phyloP scores from a whole-genome alignment of 1,140 invertebrate genomes.

The Leptopilina boulardi region DNA sequence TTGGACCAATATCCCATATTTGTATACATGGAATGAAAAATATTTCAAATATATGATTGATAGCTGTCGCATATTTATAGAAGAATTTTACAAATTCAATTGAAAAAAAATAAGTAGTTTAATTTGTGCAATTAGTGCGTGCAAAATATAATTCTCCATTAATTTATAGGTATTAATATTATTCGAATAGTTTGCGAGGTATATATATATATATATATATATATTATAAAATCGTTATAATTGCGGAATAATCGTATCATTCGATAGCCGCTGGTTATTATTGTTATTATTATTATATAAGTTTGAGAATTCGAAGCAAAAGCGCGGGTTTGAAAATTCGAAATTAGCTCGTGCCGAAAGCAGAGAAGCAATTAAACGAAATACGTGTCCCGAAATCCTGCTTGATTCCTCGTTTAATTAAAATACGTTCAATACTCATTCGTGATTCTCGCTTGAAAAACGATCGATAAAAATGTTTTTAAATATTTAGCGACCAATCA shows the following conservation, averaged over 20 bases:
- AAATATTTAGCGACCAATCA: conserved; percentile 1
- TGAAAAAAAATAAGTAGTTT: background rate
- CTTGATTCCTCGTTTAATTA: conserved; percentile 50
- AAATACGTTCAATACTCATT: conserved; percentile 44
- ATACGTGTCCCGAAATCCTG: conserved; percentile 49
- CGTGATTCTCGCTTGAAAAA: background rate
- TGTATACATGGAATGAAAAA: too few relatives aligned
- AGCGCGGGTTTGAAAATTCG: conserved; percentile 47
- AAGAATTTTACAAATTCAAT: background rate
- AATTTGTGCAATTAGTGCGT: conserved; percentile 1
- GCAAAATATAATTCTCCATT: background rate
- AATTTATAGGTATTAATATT: background rate
- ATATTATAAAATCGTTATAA: background rate
- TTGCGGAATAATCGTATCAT: conserved; percentile 24
- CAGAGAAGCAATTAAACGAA: conserved; percentile 49
- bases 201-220: too few relatives aligned
- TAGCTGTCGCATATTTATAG: too few relatives aligned
- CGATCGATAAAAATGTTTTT: conserved; percentile 8
- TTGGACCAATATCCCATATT: too few relatives aligned
- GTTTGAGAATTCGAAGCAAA: conserved; percentile 33
- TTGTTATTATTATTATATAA: too few relatives aligned
- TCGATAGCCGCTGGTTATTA: background rate
- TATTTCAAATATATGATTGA: too few relatives aligned
- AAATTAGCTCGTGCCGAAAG: conserved; percentile 46
- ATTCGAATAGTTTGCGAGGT: background rate